Evolutionary conservation across 1,140 invertebrate genomes (phyloP).

Genomic region (Armadillidium nasatum): DNA sequence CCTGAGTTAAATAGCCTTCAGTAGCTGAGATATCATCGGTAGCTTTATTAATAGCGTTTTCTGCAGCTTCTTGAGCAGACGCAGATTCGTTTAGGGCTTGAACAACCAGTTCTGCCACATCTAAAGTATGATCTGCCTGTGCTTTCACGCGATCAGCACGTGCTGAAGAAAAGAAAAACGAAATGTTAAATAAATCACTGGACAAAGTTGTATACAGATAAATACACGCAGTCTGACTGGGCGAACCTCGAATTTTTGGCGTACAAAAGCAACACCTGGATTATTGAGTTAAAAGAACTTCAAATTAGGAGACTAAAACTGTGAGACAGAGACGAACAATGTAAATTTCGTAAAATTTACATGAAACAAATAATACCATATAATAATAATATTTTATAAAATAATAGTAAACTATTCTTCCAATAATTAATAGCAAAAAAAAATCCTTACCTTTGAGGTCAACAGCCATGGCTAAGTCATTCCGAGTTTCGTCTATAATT

Average conservation of each 20-base stretch:
- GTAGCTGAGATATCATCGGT: slow-evolving; percentile 70
- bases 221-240: neutral
- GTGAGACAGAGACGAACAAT: neutral
- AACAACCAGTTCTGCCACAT: slow-evolving; percentile 58
- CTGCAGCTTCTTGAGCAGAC: slow-evolving; percentile 69
- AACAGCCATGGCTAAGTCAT: slow-evolving; percentile 68
- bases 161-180: slow-evolving; percentile 41
- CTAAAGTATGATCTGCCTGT: slow-evolving; percentile 55
- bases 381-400: no score
- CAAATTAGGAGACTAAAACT: neutral
- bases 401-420: no score
- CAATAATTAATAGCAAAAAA: no score
- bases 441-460: slow-evolving; percentile 60
- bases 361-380: no score
- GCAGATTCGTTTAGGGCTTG: slow-evolving; percentile 63
- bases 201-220: neutral
- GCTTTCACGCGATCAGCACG: slow-evolving; percentile 48
- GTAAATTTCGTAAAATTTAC: neutral
- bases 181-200: neutral
- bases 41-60: slow-evolving; percentile 71
- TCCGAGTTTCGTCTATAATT: slow-evolving; percentile 77
- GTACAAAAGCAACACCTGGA: neutral
- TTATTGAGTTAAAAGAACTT: slow-evolving; percentile 16
- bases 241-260: slow-evolving; percentile 17
- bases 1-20: slow-evolving; percentile 64